Conservation (phyloP, 2,797 vertebrate genomes). For the Xerus rutilus region DNA sequence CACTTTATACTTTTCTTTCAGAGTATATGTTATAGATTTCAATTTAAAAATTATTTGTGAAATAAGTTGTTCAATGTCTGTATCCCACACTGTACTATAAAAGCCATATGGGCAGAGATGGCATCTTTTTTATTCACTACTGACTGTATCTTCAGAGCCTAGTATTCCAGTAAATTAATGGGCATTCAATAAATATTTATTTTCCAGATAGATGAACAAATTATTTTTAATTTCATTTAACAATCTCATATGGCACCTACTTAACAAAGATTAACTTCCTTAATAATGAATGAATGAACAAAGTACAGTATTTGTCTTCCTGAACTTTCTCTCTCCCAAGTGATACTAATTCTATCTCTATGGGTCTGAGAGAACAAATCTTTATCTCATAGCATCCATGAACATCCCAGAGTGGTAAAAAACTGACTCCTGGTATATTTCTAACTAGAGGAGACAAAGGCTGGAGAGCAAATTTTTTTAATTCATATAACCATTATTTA, state of each 20-base stretch:
- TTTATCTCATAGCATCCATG: neutral
- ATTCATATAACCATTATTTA: conserved; percentile 33
- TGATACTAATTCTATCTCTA: conserved; percentile 21
- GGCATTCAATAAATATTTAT: conserved; percentile 18
- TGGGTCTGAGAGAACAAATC: neutral
- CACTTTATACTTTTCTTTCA: neutral
- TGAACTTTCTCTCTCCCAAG: neutral
- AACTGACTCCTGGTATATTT: conserved; percentile 36
- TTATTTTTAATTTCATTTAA: conserved; percentile 52
- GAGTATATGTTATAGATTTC: neutral
- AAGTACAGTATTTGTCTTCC: conserved; percentile 38
- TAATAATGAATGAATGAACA: conserved; percentile 3
- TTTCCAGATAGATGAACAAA: conserved; percentile 1
- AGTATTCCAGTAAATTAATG: neutral
- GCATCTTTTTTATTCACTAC: neutral
- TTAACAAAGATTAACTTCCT: conserved; percentile 46
- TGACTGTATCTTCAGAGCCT: neutral
- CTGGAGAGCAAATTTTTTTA: conserved; percentile 1
- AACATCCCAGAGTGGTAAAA: neutral
- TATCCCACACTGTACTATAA: neutral
- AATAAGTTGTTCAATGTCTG: conserved; percentile 12
- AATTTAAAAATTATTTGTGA: conserved; percentile 45
- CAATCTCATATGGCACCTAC: conserved; percentile 13
- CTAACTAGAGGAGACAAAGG: conserved; percentile 7
- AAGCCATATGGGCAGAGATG: neutral